Percentiles rank a stretch among this genome's conserved stretches.
Evolutionary conservation across 2,888 invertebrate genomes (phyloP).

Genomic region (Sabatieria punctata): DNA sequence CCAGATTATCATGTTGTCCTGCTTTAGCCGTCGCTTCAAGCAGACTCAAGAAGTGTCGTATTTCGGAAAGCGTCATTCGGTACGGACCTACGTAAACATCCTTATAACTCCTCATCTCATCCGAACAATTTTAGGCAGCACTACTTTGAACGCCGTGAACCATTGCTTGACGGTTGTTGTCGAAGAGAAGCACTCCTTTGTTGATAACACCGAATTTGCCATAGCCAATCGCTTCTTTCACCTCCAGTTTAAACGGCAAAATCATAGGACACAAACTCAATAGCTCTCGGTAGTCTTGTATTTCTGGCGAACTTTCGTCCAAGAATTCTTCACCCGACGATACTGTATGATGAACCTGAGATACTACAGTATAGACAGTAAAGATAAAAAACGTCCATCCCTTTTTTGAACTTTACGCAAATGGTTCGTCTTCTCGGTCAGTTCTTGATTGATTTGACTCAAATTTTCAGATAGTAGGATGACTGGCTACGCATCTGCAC

Average conservation of each 20-base stretch:
- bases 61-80: not conserved
- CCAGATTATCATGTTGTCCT: conserved; percentile 2
- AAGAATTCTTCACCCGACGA: not conserved
- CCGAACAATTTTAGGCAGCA: not conserved
- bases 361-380: too few species aligned
- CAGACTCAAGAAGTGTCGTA: not conserved
- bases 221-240: not conserved
- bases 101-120: not conserved
- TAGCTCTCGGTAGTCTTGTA: not conserved
- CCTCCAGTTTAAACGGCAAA: not conserved
- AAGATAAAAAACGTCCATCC: too few species aligned
- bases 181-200: not conserved
- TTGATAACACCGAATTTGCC: not conserved
- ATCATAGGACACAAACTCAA: not conserved
- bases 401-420: too few species aligned
- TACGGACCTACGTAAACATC: not conserved
- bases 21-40: conserved; percentile 2
- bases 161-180: not conserved
- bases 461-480: too few species aligned
- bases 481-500: too few species aligned
- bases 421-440: too few species aligned
- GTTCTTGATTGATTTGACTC: too few species aligned
- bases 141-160: not conserved
- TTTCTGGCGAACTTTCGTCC: not conserved
- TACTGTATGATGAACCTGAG: too few species aligned